Percentiles rank a stretch among this genome's conserved stretches.
phyloP scores from a whole-genome alignment of 2,888 invertebrate species.

The Galeruca laticollis region DNA sequence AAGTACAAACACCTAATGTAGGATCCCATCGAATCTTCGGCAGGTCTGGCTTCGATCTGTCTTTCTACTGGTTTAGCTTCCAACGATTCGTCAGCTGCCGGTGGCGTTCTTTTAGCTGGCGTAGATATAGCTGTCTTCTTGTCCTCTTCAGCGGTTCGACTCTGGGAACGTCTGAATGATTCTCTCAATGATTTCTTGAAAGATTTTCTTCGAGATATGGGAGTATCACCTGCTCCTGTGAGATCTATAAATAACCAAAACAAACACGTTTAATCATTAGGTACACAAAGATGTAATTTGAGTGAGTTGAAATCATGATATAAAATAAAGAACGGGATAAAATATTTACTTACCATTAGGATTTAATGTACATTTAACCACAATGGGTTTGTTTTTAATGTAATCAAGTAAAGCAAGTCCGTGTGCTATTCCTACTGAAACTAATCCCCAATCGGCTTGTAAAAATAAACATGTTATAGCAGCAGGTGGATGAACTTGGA shows the following conservation, averaged over 20 bases:
- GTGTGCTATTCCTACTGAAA: constrained; percentile 95
- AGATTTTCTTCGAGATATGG: constrained; percentile 93
- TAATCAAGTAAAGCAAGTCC: constrained; percentile 93
- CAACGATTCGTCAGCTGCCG: constrained; percentile 68
- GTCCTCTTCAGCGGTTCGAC: constrained; percentile 66
- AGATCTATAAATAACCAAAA: constrained; percentile 83
- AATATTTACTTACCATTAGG: constrained; percentile 87
- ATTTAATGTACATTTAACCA: constrained; percentile 92
- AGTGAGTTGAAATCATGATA: no score
- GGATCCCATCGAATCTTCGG: constrained; percentile 91
- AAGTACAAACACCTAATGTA: constrained; percentile 96
- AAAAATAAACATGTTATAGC: constrained; percentile 91
- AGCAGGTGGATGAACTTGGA: constrained; percentile 94
- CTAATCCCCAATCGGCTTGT: constrained; percentile 91
- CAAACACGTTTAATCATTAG: background rate
- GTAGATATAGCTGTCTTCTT: constrained; percentile 52
- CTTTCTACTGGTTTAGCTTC: constrained; percentile 92
- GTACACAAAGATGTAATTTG: no score
- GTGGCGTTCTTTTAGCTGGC: constrained; percentile 55
- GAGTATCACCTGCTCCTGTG: constrained; percentile 90
- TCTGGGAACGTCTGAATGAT: constrained; percentile 89
- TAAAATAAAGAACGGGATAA: constrained; percentile 1
- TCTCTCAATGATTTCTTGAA: constrained; percentile 98
- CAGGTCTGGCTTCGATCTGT: constrained; percentile 91
- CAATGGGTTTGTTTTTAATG: constrained; percentile 79